Evolutionary conservation across 2,113 vertebrate species (phyloP).

Genomic region (Paramormyrops kingsleyae): DNA sequence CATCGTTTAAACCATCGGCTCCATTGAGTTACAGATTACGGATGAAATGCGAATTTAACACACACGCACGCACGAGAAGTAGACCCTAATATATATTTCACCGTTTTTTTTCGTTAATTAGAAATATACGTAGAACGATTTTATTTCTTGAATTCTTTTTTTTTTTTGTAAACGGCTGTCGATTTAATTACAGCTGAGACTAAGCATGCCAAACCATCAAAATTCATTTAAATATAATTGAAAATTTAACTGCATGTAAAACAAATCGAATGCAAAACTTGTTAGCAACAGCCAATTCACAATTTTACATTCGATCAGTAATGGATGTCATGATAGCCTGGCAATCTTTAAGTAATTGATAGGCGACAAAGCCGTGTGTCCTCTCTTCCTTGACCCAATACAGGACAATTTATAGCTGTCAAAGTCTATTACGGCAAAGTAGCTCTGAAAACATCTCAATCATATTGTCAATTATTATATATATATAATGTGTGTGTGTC

Average conservation of each 20-base stretch:
- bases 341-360: slow-evolving; percentile 15
- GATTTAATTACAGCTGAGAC: not conserved
- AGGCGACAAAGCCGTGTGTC: not conserved
- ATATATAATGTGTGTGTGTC: not conserved
- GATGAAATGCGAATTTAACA: not conserved
- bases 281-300: not conserved
- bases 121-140: not conserved
- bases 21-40: not conserved
- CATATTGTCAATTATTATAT: not conserved
- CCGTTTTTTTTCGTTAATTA: not conserved
- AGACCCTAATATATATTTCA: not conserved
- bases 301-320: not conserved
- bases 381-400: slow-evolving; percentile 16
- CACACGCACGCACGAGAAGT: not conserved
- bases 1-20: not conserved
- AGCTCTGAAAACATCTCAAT: slow-evolving; percentile 12
- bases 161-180: not conserved
- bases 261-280: slow-evolving; percentile 6
- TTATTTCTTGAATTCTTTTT: not conserved
- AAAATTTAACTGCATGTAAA: not conserved
- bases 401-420: slow-evolving; percentile 18
- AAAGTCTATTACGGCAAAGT: slow-evolving; percentile 3
- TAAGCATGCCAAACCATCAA: not conserved
- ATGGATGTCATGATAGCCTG: slow-evolving; percentile 5
- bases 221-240: not conserved